A percentile compares a stretch with the other conserved stretches of the same genome.
These are phyloP conservation scores for Pantherophis alleghaniensis DNA, from an alignment of 2,797 vertebrate species.

Conservation along the genomic window DNA sequence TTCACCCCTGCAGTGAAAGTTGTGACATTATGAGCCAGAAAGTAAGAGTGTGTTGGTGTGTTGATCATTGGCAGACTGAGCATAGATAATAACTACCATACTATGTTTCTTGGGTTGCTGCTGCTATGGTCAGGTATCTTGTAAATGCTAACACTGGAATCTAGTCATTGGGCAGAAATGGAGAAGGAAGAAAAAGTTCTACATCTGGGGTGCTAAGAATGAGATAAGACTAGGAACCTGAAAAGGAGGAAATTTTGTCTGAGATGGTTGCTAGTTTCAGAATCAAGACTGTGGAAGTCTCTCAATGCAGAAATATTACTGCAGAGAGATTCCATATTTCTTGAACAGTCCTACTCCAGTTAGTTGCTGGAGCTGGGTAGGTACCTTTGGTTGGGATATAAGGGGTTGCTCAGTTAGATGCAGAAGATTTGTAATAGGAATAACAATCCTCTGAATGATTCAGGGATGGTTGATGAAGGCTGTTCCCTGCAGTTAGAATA, in stretches of 20 bases:
- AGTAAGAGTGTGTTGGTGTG: background rate
- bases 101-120: background rate
- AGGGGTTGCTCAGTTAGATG: background rate
- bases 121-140: background rate
- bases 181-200: background rate
- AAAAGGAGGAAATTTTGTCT: background rate
- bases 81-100: background rate
- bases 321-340: background rate
- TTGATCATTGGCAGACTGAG: background rate
- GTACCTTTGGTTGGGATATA: background rate
- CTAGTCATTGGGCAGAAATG: background rate
- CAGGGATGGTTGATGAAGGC: background rate
- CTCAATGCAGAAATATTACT: background rate
- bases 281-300: background rate
- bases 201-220: background rate
- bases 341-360: background rate
- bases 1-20: background rate
- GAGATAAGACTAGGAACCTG: background rate
- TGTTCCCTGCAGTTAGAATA: background rate
- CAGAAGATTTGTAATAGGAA: background rate
- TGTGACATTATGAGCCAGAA: background rate
- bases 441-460: background rate
- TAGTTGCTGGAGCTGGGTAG: background rate
- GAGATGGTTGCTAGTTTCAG: background rate
- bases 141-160: background rate